Percentiles rank a stretch among this genome's conserved stretches.
These are phyloP conservation scores for Brachionus sp. DNA, from an alignment of 1,140 invertebrate species.

Conservation along the genomic window DNA sequence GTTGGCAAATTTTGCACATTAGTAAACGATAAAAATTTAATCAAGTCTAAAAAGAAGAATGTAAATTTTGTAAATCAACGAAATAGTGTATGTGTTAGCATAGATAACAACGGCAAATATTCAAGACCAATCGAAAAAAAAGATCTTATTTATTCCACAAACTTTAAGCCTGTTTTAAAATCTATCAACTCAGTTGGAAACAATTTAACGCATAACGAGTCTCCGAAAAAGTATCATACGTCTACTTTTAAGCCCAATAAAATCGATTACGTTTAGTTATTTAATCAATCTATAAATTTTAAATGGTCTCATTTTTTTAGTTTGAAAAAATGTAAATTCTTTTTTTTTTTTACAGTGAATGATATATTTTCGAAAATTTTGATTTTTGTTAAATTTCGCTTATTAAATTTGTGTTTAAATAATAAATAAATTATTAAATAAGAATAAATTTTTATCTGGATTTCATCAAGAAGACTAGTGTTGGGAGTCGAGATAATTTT, in stretches of 20 bases:
- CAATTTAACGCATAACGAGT: not conserved
- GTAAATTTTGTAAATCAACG: slow-evolving; percentile 38
- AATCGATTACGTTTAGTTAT: slow-evolving; percentile 25
- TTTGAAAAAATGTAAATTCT: not conserved
- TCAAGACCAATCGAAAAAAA: not conserved
- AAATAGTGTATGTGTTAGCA: slow-evolving; percentile 9
- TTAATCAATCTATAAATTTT: not conserved
- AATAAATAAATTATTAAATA: not conserved
- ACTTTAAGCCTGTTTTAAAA: slow-evolving; percentile 25
- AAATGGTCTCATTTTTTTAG: not conserved
- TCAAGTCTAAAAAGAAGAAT: slow-evolving; percentile 7
- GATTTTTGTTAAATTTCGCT: not conserved
- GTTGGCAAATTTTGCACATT: not conserved
- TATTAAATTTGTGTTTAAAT: not conserved
- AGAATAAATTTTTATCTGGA: not conserved
- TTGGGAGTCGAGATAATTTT: too few relatives aligned
- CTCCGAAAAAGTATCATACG: not conserved
- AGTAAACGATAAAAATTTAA: not conserved
- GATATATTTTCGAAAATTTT: slow-evolving; percentile 21
- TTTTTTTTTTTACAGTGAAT: slow-evolving; percentile 29
- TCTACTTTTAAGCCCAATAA: not conserved
- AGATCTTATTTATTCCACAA: slow-evolving; percentile 11
- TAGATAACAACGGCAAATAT: not conserved
- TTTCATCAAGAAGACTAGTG: too few relatives aligned
- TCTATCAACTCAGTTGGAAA: not conserved